These are phyloP conservation scores for Eilema depressum DNA, from an alignment of 2,888 invertebrate species.

Conservation along the genomic window DNA sequence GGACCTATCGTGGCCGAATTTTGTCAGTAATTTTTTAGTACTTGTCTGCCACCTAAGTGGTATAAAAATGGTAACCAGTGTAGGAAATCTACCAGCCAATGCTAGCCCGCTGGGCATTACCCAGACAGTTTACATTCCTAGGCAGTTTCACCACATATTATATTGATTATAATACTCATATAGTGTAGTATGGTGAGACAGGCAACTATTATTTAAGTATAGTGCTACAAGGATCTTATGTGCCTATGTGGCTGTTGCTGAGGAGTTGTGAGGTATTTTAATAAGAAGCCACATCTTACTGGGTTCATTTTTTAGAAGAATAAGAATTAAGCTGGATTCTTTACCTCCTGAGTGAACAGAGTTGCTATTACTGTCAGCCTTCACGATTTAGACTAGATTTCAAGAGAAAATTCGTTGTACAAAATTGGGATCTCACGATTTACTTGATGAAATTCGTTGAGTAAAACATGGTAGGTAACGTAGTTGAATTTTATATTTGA, in stretches of 20 bases:
- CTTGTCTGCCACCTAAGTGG: too few relatives aligned
- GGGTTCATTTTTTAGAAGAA: too few relatives aligned
- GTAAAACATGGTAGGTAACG: too few relatives aligned
- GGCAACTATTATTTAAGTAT: conserved; percentile 8
- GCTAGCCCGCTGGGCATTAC: conserved; percentile 26
- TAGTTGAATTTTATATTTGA: too few relatives aligned
- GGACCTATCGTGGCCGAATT: too few relatives aligned
- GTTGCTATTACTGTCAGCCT: not conserved
- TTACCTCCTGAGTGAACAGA: not conserved
- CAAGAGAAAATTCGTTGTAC: not conserved
- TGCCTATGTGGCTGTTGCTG: not conserved
- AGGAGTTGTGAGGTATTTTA: not conserved
- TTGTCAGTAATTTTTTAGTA: not conserved
- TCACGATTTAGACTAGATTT: not conserved
- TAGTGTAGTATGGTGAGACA: not conserved
- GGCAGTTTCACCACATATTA: not conserved
- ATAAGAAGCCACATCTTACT: not conserved
- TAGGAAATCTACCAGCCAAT: conserved; percentile 21
- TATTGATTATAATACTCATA: not conserved
- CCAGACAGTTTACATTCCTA: not conserved
- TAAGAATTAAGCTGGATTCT: too few relatives aligned
- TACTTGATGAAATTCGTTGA: not conserved
- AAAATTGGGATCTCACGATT: not conserved
- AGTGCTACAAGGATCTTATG: not conserved
- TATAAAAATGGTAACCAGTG: not conserved